Conservation (phyloP, 2,888 invertebrate genomes). For the Thumatha senex region DNA sequence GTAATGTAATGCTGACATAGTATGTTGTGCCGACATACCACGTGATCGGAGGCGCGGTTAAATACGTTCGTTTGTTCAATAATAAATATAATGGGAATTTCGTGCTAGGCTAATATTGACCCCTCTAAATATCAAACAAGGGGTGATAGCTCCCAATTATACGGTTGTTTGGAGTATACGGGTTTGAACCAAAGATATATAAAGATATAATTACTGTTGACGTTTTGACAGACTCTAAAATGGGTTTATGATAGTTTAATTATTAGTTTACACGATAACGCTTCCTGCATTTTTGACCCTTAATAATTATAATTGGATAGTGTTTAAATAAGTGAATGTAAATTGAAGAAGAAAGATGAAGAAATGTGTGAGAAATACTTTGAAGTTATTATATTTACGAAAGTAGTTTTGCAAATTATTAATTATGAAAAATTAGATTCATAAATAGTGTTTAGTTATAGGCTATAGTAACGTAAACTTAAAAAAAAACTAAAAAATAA, state of each 20-base stretch:
- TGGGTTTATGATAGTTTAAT: conserved; percentile 14
- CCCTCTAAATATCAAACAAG: conserved; percentile 19
- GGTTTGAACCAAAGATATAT: conserved; percentile 28
- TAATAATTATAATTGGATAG: background rate
- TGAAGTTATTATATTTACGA: no score
- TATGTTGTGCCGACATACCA: no score
- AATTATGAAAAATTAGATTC: no score
- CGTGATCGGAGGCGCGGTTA: background rate
- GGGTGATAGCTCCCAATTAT: conserved; percentile 27
- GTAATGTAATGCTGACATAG: no score
- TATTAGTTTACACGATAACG: conserved; percentile 5
- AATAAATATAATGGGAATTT: conserved; percentile 25
- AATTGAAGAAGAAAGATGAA: no score
- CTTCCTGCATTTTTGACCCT: background rate
- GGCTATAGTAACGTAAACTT: no score
- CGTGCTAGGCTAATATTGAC: conserved; percentile 14
- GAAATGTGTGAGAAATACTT: no score
- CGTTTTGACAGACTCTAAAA: conserved; percentile 5
- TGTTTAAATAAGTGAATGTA: no score
- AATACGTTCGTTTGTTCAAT: conserved; percentile 11
- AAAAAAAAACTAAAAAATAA: no score
- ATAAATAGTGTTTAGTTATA: no score
- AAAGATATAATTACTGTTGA: conserved; percentile 15
- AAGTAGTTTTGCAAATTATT: no score
- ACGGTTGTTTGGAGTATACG: conserved; percentile 28